phyloP scores from a whole-genome alignment of 2,888 invertebrate genomes.

The Nasonovia ribisnigri region DNA sequence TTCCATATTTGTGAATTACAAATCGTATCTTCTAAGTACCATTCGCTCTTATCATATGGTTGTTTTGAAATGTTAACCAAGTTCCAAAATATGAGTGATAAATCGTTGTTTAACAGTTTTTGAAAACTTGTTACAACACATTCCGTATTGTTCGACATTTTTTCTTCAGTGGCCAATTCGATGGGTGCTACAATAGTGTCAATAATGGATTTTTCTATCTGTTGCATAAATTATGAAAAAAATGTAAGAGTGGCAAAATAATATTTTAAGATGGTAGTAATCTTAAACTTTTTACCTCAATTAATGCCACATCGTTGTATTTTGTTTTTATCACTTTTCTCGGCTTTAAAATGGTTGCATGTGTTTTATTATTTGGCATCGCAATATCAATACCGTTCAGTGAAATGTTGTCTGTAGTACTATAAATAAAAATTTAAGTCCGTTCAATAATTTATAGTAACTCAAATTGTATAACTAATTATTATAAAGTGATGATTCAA shows the following conservation, averaged over 20 bases:
- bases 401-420: not conserved
- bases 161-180: not conserved
- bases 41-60: not conserved
- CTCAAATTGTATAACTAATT: not conserved
- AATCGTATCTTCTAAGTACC: conserved; percentile 12
- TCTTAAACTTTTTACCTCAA: conserved; percentile 17
- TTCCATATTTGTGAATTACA: not conserved
- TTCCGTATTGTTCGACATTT: not conserved
- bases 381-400: not conserved
- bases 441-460: not conserved
- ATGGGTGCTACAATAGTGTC: not conserved
- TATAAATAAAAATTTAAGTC: not conserved
- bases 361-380: not conserved
- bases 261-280: not conserved
- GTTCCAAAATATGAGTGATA: conserved; percentile 13
- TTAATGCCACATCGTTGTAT: conserved; percentile 30
- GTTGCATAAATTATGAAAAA: not conserved
- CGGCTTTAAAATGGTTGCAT: not conserved
- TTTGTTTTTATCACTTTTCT: not conserved
- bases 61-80: not conserved
- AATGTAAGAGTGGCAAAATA: not conserved
- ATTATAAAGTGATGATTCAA: not conserved
- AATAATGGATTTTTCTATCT: conserved; percentile 4
- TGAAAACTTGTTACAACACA: conserved; percentile 24
- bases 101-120: not conserved